Base-by-base conservation (phyloP, 1,140 invertebrate genomes). In the Drosophila pruinosa region DNA sequence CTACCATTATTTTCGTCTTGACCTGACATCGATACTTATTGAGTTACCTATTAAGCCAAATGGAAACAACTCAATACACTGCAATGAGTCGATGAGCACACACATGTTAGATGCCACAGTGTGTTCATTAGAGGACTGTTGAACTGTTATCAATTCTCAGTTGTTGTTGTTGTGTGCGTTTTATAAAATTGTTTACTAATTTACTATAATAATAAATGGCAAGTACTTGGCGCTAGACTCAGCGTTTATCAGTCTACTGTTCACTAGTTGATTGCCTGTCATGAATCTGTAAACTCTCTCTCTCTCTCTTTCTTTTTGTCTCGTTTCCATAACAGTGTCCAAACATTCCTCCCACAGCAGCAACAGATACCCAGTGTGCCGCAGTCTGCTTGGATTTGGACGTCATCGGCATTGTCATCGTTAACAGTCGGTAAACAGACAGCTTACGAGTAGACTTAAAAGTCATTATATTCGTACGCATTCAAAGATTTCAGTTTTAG, bases 111-210 rank as follows among this genome's bases (percentile, higher is more conserved):
- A 36, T 57, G 62, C 10, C 10, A 26, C 41, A 24, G 26, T 17
- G 47, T 24, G 59, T 45, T 45, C 68, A 73, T 69, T 61, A 63
- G 41, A 59, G 56, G n/a, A 47, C 5, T 47, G 21, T 72, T 72
- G 67, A 59, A 10, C 24, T 56, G 67, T 83, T 83, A 83, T 83
- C 79, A 85, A 79, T 83, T 5, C 50, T 28, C 41, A 61, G 43
- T 15, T 53, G 38, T 41, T 38, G 24, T 21, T 10, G 24, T 24
- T 24, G 47, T 56, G 48, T 70, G 62, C 26, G 78, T 47, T 68
- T 78, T 71, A 72, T 72, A 57, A 34, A 45, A 53, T 8, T 81
- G 78, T 76, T 73, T 81, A 56, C 77, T 62, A 76, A 45, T 70
- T 69, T 70, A 69, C 71, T 64, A 72, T 75, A 65, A 69, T 48